Evolutionary conservation across 2,113 vertebrate species (phyloP).

Genomic region (Lepus timidus): DNA sequence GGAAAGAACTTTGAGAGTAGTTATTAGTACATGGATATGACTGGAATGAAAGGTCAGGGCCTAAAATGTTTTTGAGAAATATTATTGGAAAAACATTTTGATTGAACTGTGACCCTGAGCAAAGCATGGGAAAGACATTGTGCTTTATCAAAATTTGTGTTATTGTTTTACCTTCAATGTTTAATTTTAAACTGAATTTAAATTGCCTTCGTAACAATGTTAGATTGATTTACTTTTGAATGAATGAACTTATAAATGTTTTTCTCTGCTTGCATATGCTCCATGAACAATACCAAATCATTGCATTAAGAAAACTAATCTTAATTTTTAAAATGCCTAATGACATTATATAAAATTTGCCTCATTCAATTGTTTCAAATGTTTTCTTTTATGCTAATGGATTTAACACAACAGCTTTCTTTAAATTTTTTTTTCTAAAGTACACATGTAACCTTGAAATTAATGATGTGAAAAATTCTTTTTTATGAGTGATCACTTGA

Average conservation of each 20-base stretch:
- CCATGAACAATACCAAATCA: neutral
- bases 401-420: neutral
- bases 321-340: neutral
- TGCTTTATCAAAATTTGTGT: neutral
- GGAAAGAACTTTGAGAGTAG: neutral
- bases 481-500: neutral
- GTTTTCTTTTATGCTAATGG: neutral
- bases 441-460: neutral
- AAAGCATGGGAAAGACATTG: neutral
- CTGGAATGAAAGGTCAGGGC: neutral
- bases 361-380: neutral
- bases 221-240: neutral
- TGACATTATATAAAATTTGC: neutral
- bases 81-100: neutral
- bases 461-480: neutral
- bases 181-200: slow-evolving; percentile 21
- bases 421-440: slow-evolving; percentile 30
- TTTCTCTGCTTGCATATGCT: slow-evolving; percentile 11
- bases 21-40: neutral
- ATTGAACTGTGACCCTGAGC: neutral
- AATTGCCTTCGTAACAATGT: neutral
- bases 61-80: neutral
- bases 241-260: neutral
- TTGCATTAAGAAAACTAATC: neutral
- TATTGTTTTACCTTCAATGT: neutral